Evolutionary conservation across 2,797 vertebrate genomes (phyloP).

Genomic region (Lagorchestes hirsutus): DNA sequence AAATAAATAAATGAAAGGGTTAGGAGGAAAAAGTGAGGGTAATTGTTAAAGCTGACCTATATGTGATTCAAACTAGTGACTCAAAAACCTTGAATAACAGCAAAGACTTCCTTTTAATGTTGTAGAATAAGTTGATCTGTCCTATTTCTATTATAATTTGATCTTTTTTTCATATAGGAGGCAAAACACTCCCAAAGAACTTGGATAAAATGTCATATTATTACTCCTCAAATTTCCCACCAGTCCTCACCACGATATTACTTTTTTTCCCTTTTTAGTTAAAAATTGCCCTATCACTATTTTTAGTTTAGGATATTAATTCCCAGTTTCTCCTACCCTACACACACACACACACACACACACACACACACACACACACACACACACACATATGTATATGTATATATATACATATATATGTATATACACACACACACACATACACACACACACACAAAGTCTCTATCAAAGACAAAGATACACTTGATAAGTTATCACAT

Average conservation of each 20-base stretch:
- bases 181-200: background rate
- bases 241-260: background rate
- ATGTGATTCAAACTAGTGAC: background rate
- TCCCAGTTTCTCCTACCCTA: background rate
- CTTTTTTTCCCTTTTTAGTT: background rate
- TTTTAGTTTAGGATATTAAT: background rate
- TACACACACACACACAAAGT: background rate
- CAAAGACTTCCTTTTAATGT: background rate
- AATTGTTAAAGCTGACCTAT: background rate
- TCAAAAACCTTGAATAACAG: background rate
- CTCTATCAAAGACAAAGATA: background rate
- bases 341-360: background rate
- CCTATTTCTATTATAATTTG: background rate
- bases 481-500: background rate
- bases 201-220: background rate
- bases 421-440: too few species aligned
- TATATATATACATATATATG: too few species aligned
- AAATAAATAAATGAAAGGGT: background rate
- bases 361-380: background rate
- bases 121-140: constrained; percentile 15
- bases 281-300: background rate
- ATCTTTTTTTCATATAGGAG: background rate
- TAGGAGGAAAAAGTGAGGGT: background rate
- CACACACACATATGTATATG: too few species aligned
- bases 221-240: background rate